Percentiles rank a stretch among this genome's conserved stretches.
Evolutionary conservation across 2,888 invertebrate genomes (phyloP).

Genomic region (Yponomeuta evonymella): DNA sequence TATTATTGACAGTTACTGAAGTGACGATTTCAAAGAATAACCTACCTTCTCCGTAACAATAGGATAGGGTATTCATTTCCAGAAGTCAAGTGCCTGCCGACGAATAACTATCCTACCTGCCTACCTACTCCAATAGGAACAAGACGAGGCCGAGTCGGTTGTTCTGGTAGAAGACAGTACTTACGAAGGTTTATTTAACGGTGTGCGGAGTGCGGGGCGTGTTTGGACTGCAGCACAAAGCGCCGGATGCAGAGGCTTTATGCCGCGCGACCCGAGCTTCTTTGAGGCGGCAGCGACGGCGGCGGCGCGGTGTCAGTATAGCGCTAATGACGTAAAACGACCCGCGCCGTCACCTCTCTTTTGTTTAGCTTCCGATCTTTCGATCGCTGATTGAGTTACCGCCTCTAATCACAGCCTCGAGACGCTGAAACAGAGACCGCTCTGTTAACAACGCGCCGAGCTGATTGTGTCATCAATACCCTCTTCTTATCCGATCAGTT

Average conservation of each 20-base stretch:
- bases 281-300: constrained; percentile 27
- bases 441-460: constrained; percentile 35
- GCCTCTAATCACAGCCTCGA: constrained; percentile 53
- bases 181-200: constrained; percentile 8
- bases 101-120: too few relatives aligned
- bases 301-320: constrained; percentile 26
- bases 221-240: constrained; percentile 59
- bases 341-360: constrained; percentile 24
- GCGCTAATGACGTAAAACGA: constrained; percentile 66
- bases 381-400: constrained; percentile 51
- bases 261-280: constrained; percentile 32
- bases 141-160: too few relatives aligned
- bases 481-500: constrained; percentile 46
- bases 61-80: too few relatives aligned
- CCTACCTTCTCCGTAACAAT: too few relatives aligned
- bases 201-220: constrained; percentile 26
- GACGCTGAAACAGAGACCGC: constrained; percentile 8
- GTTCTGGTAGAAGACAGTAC: too few relatives aligned
- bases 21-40: too few relatives aligned
- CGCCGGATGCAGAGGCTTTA: constrained; percentile 51
- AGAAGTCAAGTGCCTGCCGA: too few relatives aligned
- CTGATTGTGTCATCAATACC: constrained; percentile 61
- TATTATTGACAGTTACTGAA: too few relatives aligned
- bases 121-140: background rate
- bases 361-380: constrained; percentile 10